Percentiles rank a stretch among this genome's conserved stretches.
phyloP scores from a whole-genome alignment of 1,140 invertebrate species.

The Aleiodes sp. region DNA sequence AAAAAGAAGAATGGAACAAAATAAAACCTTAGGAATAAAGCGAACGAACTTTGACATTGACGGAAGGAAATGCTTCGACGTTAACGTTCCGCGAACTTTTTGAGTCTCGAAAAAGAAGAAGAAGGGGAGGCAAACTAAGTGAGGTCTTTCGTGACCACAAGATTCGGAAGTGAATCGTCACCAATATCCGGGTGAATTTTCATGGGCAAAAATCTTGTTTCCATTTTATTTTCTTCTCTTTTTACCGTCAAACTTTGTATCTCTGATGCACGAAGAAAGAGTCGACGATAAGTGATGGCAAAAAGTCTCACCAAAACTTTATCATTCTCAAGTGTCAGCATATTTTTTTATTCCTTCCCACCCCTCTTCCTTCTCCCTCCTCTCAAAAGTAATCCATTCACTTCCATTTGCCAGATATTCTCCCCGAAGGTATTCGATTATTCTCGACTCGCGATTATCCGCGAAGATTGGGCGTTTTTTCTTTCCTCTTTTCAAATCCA shows the following conservation, averaged over 20 bases:
- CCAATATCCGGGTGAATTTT: conserved; percentile 24
- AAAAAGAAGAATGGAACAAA: conserved; percentile 18
- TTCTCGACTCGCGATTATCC: not conserved
- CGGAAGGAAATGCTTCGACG: conserved; percentile 33
- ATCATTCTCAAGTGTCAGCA: too few relatives aligned
- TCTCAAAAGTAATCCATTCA: too few relatives aligned
- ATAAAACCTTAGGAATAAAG: conserved; percentile 3
- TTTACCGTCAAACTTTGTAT: too few relatives aligned
- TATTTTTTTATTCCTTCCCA: too few relatives aligned
- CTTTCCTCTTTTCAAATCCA: not conserved
- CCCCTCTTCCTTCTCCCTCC: too few relatives aligned
- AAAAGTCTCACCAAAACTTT: too few relatives aligned
- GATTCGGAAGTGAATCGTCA: conserved; percentile 27
- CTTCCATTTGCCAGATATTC: not conserved
- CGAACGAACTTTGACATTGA: conserved; percentile 40
- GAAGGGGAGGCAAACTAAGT: not conserved
- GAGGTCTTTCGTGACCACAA: not conserved
- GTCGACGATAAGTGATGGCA: too few relatives aligned
- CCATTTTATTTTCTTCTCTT: too few relatives aligned
- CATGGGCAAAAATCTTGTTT: conserved; percentile 7
- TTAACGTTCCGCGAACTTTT: conserved; percentile 27
- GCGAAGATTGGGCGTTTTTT: not conserved
- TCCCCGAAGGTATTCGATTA: not conserved
- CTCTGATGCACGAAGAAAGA: too few relatives aligned
- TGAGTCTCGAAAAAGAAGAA: too few relatives aligned